A percentile compares a stretch with the other conserved stretches of the same genome.
Conservation (phyloP, 2,797 vertebrate genomes). For the Malacoraja senta region DNA sequence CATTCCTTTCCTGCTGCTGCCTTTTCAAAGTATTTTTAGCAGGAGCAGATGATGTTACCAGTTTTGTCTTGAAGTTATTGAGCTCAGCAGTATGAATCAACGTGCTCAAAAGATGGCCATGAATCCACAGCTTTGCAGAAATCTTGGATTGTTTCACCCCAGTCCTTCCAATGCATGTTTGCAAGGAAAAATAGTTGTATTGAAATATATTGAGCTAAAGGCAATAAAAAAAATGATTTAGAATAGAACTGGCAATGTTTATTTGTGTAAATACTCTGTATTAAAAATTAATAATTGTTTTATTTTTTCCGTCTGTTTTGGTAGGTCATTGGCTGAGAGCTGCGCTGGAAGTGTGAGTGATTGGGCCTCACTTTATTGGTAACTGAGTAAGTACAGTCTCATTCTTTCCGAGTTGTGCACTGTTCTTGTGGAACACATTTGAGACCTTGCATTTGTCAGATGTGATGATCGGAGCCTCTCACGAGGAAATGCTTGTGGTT, state of each 20-base stretch:
- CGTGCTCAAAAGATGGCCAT: neutral
- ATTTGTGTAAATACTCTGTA: neutral
- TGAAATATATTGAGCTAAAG: neutral
- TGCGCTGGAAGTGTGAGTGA: neutral
- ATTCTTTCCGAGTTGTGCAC: neutral
- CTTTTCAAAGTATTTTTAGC: neutral
- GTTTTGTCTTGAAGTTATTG: neutral
- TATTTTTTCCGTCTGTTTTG: neutral
- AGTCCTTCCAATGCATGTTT: neutral
- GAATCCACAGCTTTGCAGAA: neutral
- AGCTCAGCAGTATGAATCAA: neutral
- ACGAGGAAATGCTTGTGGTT: neutral
- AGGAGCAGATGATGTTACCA: neutral
- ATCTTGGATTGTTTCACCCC: neutral
- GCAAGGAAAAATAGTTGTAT: neutral
- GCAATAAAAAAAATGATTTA: neutral
- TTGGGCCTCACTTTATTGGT: conserved; percentile 32
- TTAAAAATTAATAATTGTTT: neutral
- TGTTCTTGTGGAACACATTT: neutral
- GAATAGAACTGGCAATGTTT: too few relatives aligned
- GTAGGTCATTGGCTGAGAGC: conserved; percentile 6
- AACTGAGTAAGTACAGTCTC: conserved; percentile 18
- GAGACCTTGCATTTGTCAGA: neutral
- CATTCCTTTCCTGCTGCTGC: neutral
- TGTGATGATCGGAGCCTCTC: neutral